phyloP scores from a whole-genome alignment of 2,113 vertebrate genomes.

The Menura novaehollandiae region DNA sequence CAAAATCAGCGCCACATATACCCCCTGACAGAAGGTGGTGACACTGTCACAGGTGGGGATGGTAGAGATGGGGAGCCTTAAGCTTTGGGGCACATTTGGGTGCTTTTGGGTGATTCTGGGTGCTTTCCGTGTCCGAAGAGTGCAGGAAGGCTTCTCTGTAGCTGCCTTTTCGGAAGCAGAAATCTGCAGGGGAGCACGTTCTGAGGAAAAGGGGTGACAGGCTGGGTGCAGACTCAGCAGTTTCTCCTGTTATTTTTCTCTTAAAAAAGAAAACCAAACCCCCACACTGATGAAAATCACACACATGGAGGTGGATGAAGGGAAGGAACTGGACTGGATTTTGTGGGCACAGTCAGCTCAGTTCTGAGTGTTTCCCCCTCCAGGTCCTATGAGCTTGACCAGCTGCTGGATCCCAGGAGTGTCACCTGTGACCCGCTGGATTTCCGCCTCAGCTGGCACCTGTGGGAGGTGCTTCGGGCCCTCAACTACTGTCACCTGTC shows the following conservation, averaged over 20 bases:
- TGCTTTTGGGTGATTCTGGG: accelerated
- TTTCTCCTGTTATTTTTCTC: background rate
- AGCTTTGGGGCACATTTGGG: background rate
- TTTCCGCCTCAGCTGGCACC: slow-evolving; percentile 92
- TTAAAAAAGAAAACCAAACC: background rate
- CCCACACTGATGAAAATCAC: accelerated
- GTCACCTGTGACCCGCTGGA: slow-evolving; percentile 87
- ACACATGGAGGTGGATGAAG: accelerated
- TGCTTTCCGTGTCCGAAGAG: background rate
- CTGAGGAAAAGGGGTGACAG: background rate
- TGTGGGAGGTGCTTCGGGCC: slow-evolving; percentile 89
- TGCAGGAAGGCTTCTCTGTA: accelerated
- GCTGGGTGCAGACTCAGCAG: background rate
- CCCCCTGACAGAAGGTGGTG: background rate
- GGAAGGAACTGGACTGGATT: background rate
- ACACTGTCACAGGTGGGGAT: background rate
- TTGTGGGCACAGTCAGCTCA: accelerated
- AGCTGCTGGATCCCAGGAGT: slow-evolving; percentile 87
- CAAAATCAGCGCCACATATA: accelerated
- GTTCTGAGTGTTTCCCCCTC: background rate
- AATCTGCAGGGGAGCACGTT: accelerated
- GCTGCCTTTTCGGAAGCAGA: background rate
- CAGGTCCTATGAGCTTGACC: slow-evolving; percentile 88
- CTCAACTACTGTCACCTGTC: slow-evolving; percentile 87
- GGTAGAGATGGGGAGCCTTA: accelerated